Evolutionary conservation across 2,888 invertebrate species (phyloP).

Genomic region (Sicus ferrugineus): DNA sequence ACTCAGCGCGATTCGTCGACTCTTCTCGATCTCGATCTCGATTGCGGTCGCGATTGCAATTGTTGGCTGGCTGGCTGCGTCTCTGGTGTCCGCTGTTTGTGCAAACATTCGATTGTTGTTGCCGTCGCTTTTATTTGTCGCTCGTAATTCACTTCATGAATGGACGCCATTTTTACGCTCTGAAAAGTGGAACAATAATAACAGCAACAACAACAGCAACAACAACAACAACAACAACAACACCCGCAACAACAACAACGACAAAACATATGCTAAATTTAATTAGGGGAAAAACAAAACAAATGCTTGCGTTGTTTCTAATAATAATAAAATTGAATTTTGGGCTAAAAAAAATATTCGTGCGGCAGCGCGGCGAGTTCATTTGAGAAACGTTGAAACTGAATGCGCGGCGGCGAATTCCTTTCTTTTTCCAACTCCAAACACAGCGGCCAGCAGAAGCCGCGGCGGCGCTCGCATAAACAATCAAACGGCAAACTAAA

Average conservation of each 20-base stretch:
- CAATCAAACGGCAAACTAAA: conserved; percentile 17
- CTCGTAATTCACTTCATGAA: conserved; percentile 5
- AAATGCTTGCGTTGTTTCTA: not conserved
- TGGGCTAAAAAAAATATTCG: not conserved
- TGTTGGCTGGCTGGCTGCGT: not conserved
- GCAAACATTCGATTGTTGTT: not conserved
- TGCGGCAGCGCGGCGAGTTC: no score
- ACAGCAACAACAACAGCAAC: conserved; percentile 1
- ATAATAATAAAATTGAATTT: no score
- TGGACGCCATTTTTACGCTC: conserved; percentile 5
- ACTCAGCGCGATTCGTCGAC: no score
- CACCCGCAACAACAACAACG: not conserved
- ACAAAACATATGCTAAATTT: conserved; percentile 8
- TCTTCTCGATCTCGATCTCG: no score
- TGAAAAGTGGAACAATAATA: conserved; percentile 1
- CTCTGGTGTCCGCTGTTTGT: not conserved
- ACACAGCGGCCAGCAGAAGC: not conserved
- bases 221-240: not conserved
- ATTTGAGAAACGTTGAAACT: not conserved
- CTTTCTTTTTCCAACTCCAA: not conserved
- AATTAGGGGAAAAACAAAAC: not conserved
- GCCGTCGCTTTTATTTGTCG: not conserved
- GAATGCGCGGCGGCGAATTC: not conserved
- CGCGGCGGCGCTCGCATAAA: conserved; percentile 1
- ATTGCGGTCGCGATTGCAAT: no score